phyloP scores from a whole-genome alignment of 2,113 vertebrate genomes.

The Notarius quadriscutis region DNA sequence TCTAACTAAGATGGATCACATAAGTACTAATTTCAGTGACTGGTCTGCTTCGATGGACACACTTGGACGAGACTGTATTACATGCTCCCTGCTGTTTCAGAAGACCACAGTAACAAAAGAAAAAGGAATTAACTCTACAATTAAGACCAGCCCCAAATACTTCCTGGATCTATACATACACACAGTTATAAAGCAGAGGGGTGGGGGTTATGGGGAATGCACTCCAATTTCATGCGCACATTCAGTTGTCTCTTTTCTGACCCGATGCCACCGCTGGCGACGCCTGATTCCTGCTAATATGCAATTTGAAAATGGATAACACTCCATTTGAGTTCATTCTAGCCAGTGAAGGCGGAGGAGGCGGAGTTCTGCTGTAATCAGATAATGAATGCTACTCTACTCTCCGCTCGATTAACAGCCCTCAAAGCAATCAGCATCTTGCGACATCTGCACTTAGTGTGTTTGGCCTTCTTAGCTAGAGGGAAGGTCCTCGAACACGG shows the following conservation, averaged over 20 bases:
- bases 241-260: constrained; percentile 34
- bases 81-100: neutral
- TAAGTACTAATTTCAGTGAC: neutral
- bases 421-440: constrained; percentile 42
- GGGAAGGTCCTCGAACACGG: constrained; percentile 13
- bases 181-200: neutral
- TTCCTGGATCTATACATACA: constrained; percentile 20
- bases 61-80: constrained; percentile 1
- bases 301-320: constrained; percentile 52
- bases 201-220: too few species aligned
- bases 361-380: constrained; percentile 42
- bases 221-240: constrained; percentile 24
- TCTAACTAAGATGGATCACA: constrained; percentile 23
- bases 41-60: neutral
- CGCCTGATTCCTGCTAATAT: constrained; percentile 48
- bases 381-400: constrained; percentile 45
- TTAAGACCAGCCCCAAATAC: constrained; percentile 36
- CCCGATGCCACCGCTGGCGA: constrained; percentile 41
- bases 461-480: constrained; percentile 37
- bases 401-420: constrained; percentile 52
- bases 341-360: constrained; percentile 43
- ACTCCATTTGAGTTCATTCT: constrained; percentile 55
- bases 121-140: constrained; percentile 18
- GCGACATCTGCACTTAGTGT: constrained; percentile 22
- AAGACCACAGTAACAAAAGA: constrained; percentile 1